These are phyloP conservation scores for Mythimna pallens DNA, from an alignment of 2,888 invertebrate species.

Conservation along the genomic window DNA sequence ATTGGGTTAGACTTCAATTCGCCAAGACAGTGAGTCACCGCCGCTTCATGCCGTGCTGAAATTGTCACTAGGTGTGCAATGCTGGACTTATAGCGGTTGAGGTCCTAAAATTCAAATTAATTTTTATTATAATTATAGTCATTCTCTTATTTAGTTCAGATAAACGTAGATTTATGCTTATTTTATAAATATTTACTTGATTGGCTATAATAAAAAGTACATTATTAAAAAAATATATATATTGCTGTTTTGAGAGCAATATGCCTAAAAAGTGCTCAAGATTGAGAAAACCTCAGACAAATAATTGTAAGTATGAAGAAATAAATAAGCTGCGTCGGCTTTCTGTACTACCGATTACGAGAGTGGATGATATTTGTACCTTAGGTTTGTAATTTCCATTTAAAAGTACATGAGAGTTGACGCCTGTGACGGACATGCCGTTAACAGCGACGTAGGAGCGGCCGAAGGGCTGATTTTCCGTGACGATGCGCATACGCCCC, in stretches of 20 bases:
- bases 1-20: constrained; percentile 69
- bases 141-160: too few relatives aligned
- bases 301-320: neutral
- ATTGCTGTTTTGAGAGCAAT: neutral
- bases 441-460: constrained; percentile 86
- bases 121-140: too few relatives aligned
- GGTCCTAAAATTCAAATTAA: constrained; percentile 42
- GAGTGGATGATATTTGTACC: constrained; percentile 64
- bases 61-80: constrained; percentile 88
- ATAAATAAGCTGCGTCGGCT: neutral
- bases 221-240: too few relatives aligned
- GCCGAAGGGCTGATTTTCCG: constrained; percentile 89
- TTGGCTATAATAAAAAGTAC: too few relatives aligned
- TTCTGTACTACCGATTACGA: neutral
- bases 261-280: neutral
- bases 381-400: constrained; percentile 79
- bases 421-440: constrained; percentile 78
- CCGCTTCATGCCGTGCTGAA: constrained; percentile 90
- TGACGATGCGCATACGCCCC: constrained; percentile 90
- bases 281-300: neutral
- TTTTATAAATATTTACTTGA: too few relatives aligned
- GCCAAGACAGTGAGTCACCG: constrained; percentile 74
- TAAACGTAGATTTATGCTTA: neutral
- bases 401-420: constrained; percentile 79
- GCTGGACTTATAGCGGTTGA: constrained; percentile 66